Conservation (phyloP, 2,797 vertebrate genomes). For the Erithacus rubecula region DNA sequence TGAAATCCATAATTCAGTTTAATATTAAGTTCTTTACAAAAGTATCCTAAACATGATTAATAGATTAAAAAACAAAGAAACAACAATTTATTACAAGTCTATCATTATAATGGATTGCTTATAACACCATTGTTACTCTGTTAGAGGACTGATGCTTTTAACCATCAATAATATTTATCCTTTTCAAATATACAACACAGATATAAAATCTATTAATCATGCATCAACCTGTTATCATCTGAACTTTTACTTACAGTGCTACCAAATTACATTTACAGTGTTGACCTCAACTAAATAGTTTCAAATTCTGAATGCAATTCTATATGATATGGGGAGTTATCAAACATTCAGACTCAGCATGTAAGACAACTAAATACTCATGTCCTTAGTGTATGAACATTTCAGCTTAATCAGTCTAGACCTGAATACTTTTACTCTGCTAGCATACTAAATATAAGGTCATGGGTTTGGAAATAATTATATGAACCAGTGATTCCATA, state of each 20-base stretch:
- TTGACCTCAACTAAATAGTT: not conserved
- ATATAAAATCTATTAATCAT: not conserved
- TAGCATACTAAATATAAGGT: not conserved
- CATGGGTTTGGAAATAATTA: not conserved
- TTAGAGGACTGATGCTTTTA: not conserved
- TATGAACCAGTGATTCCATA: not conserved
- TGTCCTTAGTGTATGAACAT: not conserved
- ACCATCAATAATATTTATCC: not conserved
- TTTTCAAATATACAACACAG: not conserved
- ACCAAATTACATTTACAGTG: not conserved
- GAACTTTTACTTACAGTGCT: not conserved
- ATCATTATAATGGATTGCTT: not conserved
- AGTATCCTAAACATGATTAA: not conserved
- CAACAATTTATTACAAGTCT: not conserved
- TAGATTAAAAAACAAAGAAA: not conserved
- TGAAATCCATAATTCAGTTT: not conserved
- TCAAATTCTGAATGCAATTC: not conserved
- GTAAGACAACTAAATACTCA: not conserved
- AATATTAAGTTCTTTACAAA: not conserved
- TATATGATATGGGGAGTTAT: not conserved
- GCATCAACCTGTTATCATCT: not conserved
- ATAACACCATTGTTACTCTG: not conserved
- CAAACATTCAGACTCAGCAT: not conserved
- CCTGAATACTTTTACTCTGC: not conserved
- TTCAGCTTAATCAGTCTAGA: not conserved